These are phyloP conservation scores for Zygothrica quintamaculata DNA, from an alignment of 2,888 invertebrate genomes.

Conservation along the genomic window DNA sequence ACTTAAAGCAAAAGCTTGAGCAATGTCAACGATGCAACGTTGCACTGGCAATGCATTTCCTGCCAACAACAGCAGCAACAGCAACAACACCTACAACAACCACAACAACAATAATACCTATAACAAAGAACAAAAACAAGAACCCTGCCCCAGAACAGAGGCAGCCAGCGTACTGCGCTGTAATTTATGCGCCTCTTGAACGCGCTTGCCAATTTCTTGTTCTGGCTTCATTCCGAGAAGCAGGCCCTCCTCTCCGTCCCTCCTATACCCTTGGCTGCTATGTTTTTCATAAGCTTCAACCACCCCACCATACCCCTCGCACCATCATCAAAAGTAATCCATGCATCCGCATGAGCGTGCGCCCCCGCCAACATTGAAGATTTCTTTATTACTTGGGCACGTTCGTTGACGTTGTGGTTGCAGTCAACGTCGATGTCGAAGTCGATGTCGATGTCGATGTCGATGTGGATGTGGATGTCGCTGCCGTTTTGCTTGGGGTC, in stretches of 20 bases:
- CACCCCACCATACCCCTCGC: constrained; percentile 8
- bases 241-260: constrained; percentile 21
- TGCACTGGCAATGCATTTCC: constrained; percentile 63
- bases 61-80: constrained; percentile 40
- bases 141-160: constrained; percentile 31
- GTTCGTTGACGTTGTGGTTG: constrained; percentile 51
- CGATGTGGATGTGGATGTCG: no score
- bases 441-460: no score
- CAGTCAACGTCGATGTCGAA: constrained; percentile 13
- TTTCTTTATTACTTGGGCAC: constrained; percentile 80
- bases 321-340: constrained; percentile 35
- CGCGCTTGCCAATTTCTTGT: constrained; percentile 74
- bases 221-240: constrained; percentile 60
- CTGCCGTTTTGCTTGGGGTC: constrained; percentile 62
- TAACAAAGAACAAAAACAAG: constrained; percentile 9
- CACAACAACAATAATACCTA: constrained; percentile 8
- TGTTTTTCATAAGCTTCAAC: constrained; percentile 1
- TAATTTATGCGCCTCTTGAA: constrained; percentile 77
- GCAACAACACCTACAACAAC: constrained; percentile 12
- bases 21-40: constrained; percentile 68
- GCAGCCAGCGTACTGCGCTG: constrained; percentile 27
- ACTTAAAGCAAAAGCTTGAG: constrained; percentile 37
- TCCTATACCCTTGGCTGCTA: constrained; percentile 1
- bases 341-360: constrained; percentile 51
- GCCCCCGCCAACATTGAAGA: constrained; percentile 67